Evolutionary conservation across 2,113 vertebrate genomes (phyloP).

Genomic region (Siniperca chuatsi): DNA sequence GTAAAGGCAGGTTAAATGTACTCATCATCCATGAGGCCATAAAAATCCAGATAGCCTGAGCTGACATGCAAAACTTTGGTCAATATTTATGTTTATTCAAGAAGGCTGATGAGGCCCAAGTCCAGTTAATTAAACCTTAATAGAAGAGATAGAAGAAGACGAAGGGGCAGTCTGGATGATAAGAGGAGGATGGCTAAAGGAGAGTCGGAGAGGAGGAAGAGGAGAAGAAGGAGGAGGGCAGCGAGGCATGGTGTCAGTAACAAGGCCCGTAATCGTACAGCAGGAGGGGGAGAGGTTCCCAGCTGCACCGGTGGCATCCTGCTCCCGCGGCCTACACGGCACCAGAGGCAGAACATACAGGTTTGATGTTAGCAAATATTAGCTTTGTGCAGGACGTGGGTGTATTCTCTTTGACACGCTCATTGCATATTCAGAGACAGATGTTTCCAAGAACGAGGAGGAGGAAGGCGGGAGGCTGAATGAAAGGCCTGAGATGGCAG

Average conservation of each 20-base stretch:
- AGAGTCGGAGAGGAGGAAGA: slow-evolving; percentile 24
- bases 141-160: slow-evolving; percentile 14
- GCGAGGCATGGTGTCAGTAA: slow-evolving; percentile 70
- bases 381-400: slow-evolving; percentile 75
- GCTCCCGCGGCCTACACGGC: slow-evolving; percentile 46
- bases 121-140: slow-evolving; percentile 71
- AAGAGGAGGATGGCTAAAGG: slow-evolving; percentile 46
- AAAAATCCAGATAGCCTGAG: slow-evolving; percentile 43
- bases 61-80: slow-evolving; percentile 63
- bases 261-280: slow-evolving; percentile 73
- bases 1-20: slow-evolving; percentile 48
- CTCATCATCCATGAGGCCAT: slow-evolving; percentile 53
- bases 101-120: slow-evolving; percentile 59
- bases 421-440: slow-evolving; percentile 88
- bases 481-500: slow-evolving; percentile 82
- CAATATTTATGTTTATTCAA: slow-evolving; percentile 74
- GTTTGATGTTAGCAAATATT: slow-evolving; percentile 87
- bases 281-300: slow-evolving; percentile 64
- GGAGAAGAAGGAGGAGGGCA: slow-evolving; percentile 52
- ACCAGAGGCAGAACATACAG: slow-evolving; percentile 74
- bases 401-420: slow-evolving; percentile 79
- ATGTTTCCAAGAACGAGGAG: slow-evolving; percentile 79
- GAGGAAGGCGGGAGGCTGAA: slow-evolving; percentile 63
- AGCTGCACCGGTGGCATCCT: slow-evolving; percentile 56
- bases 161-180: slow-evolving; percentile 39